These are phyloP conservation scores for Scaptomyza reducta DNA, from an alignment of 2,888 invertebrate species.

Conservation along the genomic window DNA sequence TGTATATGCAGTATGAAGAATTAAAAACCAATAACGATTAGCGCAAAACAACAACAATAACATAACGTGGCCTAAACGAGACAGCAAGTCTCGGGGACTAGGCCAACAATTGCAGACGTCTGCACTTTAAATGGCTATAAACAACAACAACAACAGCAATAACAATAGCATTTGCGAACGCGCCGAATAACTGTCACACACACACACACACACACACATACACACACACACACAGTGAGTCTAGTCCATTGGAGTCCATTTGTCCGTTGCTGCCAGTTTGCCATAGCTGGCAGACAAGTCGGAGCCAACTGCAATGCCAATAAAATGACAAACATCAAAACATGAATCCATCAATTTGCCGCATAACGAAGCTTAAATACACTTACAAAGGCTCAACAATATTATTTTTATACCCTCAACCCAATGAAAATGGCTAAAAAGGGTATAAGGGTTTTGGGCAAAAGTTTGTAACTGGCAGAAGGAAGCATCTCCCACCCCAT, in stretches of 20 bases:
- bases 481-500: too few relatives aligned
- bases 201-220: too few relatives aligned
- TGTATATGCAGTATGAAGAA: conserved; percentile 1
- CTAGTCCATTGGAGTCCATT: conserved; percentile 1
- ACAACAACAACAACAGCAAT: background rate
- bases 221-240: too few relatives aligned
- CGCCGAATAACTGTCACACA: conserved; percentile 37
- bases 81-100: conserved; percentile 17
- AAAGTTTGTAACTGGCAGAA: too few relatives aligned
- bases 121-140: conserved; percentile 47
- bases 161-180: conserved; percentile 22
- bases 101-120: conserved; percentile 45
- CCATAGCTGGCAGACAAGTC: conserved; percentile 60
- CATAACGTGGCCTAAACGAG: conserved; percentile 4
- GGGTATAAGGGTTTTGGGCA: too few relatives aligned
- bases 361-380: conserved; percentile 26
- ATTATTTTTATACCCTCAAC: too few relatives aligned
- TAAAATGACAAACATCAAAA: conserved; percentile 62
- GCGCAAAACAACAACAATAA: conserved; percentile 5
- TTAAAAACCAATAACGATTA: conserved; percentile 11
- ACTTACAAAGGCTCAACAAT: too few relatives aligned
- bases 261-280: background rate
- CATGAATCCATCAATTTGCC: conserved; percentile 35
- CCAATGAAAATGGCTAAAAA: too few relatives aligned
- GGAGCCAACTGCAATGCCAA: conserved; percentile 61